phyloP scores from a whole-genome alignment of 2,888 invertebrate species.

The Drosophila helvetica region DNA sequence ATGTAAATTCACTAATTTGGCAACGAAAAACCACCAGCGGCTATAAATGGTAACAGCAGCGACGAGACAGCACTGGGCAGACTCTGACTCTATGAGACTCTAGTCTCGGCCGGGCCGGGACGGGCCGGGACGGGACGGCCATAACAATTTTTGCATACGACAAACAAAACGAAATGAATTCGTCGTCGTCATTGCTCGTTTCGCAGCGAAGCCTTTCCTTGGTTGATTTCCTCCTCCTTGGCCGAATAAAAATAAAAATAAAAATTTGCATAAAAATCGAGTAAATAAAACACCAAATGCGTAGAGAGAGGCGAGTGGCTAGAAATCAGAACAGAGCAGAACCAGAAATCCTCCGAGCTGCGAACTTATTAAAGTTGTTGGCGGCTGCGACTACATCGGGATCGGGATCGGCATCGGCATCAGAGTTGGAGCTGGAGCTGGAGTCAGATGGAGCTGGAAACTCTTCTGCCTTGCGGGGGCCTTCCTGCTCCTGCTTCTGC shows the following conservation, averaged over 20 bases:
- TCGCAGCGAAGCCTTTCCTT: neutral
- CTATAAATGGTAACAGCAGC: constrained; percentile 76
- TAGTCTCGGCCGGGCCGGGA: constrained; percentile 37
- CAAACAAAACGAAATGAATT: constrained; percentile 70
- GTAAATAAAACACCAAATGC: constrained; percentile 69
- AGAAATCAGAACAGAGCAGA: constrained; percentile 55
- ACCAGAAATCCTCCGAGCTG: constrained; percentile 60
- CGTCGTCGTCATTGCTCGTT: constrained; percentile 40
- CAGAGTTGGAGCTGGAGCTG: constrained; percentile 37
- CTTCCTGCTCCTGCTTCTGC: neutral
- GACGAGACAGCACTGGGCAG: constrained; percentile 20
- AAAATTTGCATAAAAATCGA: constrained; percentile 80
- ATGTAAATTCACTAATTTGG: constrained; percentile 80
- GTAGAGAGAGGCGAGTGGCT: constrained; percentile 40
- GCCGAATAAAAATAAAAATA: constrained; percentile 62
- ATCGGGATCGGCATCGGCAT: neutral
- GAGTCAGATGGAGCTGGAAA: constrained; percentile 29
- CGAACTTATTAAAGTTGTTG: constrained; percentile 76
- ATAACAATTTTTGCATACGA: constrained; percentile 73
- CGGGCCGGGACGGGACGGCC: constrained; percentile 37
- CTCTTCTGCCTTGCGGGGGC: constrained; percentile 41
- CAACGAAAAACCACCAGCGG: constrained; percentile 72
- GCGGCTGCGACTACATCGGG: neutral
- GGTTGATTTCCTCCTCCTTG: constrained; percentile 57
- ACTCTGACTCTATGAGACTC: constrained; percentile 34